These are phyloP conservation scores for Apteryx owenii DNA, from an alignment of 2,113 vertebrate species.

Conservation along the genomic window DNA sequence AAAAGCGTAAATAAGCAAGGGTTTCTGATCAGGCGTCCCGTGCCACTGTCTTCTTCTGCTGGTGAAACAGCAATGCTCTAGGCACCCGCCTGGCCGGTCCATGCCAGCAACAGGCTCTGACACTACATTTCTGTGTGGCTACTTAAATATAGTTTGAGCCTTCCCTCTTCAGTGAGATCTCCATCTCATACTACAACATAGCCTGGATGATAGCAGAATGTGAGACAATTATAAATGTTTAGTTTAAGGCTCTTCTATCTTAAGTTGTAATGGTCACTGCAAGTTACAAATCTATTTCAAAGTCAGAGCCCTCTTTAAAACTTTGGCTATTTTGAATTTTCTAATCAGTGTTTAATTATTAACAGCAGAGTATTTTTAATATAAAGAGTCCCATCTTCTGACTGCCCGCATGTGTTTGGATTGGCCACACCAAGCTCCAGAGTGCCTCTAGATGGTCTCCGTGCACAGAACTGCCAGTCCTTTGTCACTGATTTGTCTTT, in stretches of 20 bases:
- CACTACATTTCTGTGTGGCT: rapidly evolving
- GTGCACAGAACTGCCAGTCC: neutral
- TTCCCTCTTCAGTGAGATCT: neutral
- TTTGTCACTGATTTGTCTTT: neutral
- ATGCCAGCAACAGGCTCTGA: neutral
- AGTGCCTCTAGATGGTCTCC: neutral
- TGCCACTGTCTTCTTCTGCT: neutral
- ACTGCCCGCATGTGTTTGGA: neutral
- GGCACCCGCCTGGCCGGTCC: neutral
- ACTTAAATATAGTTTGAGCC: neutral
- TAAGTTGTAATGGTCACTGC: neutral
- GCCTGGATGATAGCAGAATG: neutral
- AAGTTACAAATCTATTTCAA: neutral
- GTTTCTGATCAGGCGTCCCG: neutral
- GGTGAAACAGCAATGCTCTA: neutral
- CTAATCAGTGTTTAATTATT: slow-evolving; percentile 1
- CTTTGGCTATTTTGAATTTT: neutral
- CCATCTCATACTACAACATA: neutral
- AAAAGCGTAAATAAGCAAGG: neutral
- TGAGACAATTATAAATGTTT: neutral
- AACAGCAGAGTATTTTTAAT: neutral
- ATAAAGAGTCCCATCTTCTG: neutral
- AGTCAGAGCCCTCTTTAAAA: neutral
- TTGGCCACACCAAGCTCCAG: neutral
- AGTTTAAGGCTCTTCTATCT: neutral